These are phyloP conservation scores for Naso thynnoides DNA, from an alignment of 2,797 vertebrate species.

Conservation along the genomic window DNA sequence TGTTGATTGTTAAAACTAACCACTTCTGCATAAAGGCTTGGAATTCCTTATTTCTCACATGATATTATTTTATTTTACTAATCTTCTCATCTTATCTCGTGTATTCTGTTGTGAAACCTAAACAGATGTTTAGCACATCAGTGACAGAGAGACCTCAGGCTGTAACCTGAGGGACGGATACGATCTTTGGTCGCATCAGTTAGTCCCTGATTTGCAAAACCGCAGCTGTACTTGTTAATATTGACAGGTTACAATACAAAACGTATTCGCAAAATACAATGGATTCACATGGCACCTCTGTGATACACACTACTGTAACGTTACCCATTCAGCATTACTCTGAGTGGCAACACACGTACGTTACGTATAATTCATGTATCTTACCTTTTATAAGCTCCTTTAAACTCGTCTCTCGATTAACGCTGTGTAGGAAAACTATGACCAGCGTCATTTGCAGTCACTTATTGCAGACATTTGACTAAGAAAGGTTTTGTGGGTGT, in stretches of 20 bases:
- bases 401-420: constrained; percentile 1
- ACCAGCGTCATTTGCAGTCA: constrained; percentile 15
- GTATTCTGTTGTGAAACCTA: neutral
- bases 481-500: neutral
- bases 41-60: neutral
- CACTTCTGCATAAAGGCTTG: too few relatives aligned
- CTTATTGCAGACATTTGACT: constrained; percentile 1
- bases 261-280: neutral
- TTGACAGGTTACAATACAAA: neutral
- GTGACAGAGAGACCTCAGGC: neutral
- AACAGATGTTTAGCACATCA: neutral
- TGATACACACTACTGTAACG: constrained; percentile 1
- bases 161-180: too few relatives aligned
- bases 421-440: neutral
- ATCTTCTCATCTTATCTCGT: neutral
- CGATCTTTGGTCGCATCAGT: too few relatives aligned
- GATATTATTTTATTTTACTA: neutral
- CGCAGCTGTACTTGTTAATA: neutral
- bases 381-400: constrained; percentile 63
- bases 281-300: neutral
- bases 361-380: neutral
- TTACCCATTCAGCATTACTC: neutral
- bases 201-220: too few relatives aligned
- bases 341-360: neutral
- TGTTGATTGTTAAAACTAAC: too few relatives aligned